phyloP scores from a whole-genome alignment of 2,797 vertebrate species.

The Eremophila alpestris region DNA sequence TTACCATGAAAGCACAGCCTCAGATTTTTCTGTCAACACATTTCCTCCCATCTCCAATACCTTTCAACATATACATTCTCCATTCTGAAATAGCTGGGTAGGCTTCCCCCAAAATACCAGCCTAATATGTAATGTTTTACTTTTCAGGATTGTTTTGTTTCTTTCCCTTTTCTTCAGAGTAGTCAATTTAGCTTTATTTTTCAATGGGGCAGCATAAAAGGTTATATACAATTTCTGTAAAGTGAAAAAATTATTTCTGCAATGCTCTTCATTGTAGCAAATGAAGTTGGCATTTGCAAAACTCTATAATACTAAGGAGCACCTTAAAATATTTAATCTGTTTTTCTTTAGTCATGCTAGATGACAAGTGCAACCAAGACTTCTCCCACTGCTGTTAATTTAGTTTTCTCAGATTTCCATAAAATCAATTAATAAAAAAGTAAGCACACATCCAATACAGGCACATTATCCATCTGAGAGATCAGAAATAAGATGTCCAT shows the following conservation, averaged over 20 bases:
- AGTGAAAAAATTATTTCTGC: background rate
- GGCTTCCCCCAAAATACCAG: background rate
- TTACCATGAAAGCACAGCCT: background rate
- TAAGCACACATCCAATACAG: background rate
- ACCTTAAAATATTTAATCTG: conserved; percentile 10
- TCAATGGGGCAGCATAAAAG: background rate
- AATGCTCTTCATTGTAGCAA: background rate
- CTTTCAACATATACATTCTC: background rate
- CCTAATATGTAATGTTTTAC: background rate
- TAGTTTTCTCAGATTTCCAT: background rate
- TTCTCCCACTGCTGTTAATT: background rate
- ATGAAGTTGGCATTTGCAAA: background rate
- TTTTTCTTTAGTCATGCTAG: background rate
- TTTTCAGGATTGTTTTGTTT: background rate
- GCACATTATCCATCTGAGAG: conserved; percentile 48
- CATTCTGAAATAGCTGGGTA: background rate
- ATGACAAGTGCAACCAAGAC: background rate
- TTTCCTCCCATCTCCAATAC: background rate
- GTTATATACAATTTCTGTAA: background rate
- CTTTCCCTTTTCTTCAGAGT: background rate
- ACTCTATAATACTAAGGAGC: conserved; percentile 1
- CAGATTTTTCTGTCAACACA: background rate
- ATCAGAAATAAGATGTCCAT: conserved; percentile 29
- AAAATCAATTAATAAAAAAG: conserved; percentile 26
- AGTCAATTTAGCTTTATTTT: conserved; percentile 1